Evolutionary conservation across 2,888 invertebrate species (phyloP).

Genomic region (Pandemis corylana): DNA sequence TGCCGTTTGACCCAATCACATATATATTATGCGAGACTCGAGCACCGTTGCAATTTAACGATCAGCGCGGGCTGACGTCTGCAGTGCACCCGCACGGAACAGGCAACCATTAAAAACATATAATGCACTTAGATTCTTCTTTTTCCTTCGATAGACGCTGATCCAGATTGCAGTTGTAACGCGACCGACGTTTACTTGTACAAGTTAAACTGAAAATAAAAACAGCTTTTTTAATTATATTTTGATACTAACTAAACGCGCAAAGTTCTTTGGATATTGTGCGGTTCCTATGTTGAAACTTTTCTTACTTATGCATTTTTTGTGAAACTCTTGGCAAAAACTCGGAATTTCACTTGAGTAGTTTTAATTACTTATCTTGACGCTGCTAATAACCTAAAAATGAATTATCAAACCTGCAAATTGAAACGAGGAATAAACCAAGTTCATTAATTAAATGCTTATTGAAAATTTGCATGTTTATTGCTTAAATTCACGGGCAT

Average conservation of each 20-base stretch:
- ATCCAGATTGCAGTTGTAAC: constrained; percentile 65
- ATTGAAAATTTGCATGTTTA: constrained; percentile 12
- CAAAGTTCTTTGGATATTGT: neutral
- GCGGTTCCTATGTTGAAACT: constrained; percentile 1
- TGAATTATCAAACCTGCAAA: neutral
- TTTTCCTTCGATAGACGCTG: constrained; percentile 48
- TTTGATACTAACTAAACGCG: neutral
- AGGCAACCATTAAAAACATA: constrained; percentile 19
- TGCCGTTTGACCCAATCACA: constrained; percentile 45
- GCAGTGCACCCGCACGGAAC: neutral
- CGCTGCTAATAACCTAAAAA: neutral
- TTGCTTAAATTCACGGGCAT: constrained; percentile 39
- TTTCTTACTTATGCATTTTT: neutral
- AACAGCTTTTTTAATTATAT: constrained; percentile 74
- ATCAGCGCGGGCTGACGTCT: constrained; percentile 46
- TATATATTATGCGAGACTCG: constrained; percentile 52
- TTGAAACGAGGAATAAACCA: neutral
- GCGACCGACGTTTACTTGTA: constrained; percentile 63
- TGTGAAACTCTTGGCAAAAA: neutral
- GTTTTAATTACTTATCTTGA: neutral
- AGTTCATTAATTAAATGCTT: constrained; percentile 10
- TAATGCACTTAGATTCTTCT: constrained; percentile 14
- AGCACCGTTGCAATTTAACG: constrained; percentile 74
- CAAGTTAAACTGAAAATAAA: constrained; percentile 53
- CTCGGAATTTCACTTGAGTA: neutral